phyloP scores from a whole-genome alignment of 2,113 vertebrate species.

The Pungitius pungitius region DNA sequence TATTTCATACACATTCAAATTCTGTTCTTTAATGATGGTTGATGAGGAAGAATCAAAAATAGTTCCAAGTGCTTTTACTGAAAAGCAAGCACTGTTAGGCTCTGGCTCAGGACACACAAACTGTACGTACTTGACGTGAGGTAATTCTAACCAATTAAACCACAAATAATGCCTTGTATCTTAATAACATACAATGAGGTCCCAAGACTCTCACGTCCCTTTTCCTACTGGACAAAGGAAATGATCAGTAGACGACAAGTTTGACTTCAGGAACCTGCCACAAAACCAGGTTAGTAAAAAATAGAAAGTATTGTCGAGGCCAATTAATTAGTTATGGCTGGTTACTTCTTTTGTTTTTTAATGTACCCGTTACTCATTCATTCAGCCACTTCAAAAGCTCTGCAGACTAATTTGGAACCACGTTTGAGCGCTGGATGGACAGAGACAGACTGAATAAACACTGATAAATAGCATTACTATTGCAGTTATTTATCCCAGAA shows the following conservation, averaged over 20 bases:
- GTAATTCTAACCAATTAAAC: neutral
- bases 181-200: conserved; percentile 1
- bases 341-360: too few species aligned
- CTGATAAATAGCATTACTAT: neutral
- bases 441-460: neutral
- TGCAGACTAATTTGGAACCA: neutral
- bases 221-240: neutral
- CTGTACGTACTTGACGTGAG: neutral
- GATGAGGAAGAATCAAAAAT: neutral
- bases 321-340: neutral
- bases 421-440: neutral
- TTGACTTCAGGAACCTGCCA: neutral
- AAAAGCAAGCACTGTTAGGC: neutral
- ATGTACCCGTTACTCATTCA: neutral
- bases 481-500: neutral
- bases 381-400: neutral
- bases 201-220: neutral
- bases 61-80: neutral
- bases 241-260: neutral
- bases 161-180: neutral
- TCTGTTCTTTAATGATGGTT: neutral
- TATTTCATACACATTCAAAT: neutral
- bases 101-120: neutral
- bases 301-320: neutral
- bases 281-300: neutral